Conservation (phyloP, 2,888 invertebrate species). For the Troides oblongomaculatus region DNA sequence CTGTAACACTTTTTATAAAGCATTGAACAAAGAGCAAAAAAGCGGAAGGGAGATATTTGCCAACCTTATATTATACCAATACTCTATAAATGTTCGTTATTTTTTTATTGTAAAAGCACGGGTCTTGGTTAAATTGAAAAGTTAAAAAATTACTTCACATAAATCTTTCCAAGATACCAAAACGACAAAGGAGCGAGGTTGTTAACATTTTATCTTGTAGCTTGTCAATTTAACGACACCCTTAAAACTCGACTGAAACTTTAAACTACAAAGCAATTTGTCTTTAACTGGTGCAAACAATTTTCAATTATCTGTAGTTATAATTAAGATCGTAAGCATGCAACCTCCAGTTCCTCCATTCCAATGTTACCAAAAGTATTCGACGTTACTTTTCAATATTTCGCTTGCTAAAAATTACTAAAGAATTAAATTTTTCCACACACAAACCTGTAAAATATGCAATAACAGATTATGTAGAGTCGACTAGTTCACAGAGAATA, state of each 20-base stretch:
- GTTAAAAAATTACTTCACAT: neutral
- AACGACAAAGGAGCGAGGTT: neutral
- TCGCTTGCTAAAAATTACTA: neutral
- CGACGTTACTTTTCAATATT: neutral
- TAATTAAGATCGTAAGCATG: neutral
- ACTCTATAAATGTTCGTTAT: too few relatives aligned
- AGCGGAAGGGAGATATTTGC: too few relatives aligned
- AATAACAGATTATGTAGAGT: too few relatives aligned
- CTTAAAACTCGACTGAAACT: slow-evolving; percentile 19
- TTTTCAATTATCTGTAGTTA: slow-evolving; percentile 2
- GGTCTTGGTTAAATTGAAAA: neutral
- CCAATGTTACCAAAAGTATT: neutral
- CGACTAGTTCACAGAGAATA: too few relatives aligned
- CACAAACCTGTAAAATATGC: too few relatives aligned
- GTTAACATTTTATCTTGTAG: slow-evolving; percentile 6
- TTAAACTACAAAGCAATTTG: slow-evolving; percentile 22
- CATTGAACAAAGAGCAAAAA: too few relatives aligned
- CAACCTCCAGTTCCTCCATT: neutral
- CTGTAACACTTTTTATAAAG: too few relatives aligned
- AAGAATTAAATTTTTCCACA: too few relatives aligned
- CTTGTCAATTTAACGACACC: slow-evolving; percentile 17
- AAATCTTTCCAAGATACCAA: neutral
- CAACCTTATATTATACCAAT: too few relatives aligned
- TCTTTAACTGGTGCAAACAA: slow-evolving; percentile 6
- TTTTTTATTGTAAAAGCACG: too few relatives aligned